Evolutionary conservation across 2,888 invertebrate species (phyloP), one percentile per base, ranked within the genome.

Genomic region (Papilio gigon): DNA sequence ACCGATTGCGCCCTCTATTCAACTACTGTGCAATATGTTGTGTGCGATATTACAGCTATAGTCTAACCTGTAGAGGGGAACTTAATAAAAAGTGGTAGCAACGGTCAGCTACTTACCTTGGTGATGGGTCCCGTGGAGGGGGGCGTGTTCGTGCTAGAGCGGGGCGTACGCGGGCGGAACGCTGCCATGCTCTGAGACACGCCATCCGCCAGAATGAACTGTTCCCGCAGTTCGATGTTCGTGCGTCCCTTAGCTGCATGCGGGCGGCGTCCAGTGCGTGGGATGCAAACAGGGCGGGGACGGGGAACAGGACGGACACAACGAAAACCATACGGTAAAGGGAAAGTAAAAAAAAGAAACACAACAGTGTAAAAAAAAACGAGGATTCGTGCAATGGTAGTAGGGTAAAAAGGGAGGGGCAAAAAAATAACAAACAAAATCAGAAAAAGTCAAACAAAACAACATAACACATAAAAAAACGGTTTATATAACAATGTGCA

Each of bases 111-210:
- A 84, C 86, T 89, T 94, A 99, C 99, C 98, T 98, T 99, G 71
- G 97, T 98, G 90, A 99, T 98, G 76, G 98, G 98, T 93, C 98
- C 98, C 77, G 93, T 93, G 81, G 94, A 93, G 79, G 93, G 94
- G 84, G 95, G 94, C 79, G 93, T 94, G 81, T 94, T 92, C 89
- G 93, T 93, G 84, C 95, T 96, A 87, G 96, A 95, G 87, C 96
- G 95, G 87, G 96, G 96, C 87, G 97, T 96, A 93, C 98, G 98
- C 87, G 98, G 96, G 93, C 97, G 97, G 95, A 99, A 99, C 84
- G 98, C 97, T 84, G 98, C 96, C 98, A 99, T 99, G 88, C 97
- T 97, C 94, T 99, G 99, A 88, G 98, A 97, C 79, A 98, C 98
- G 87, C 99, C 99, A 89, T 98, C 97, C 82, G 99, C 98, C 94